phyloP scores from a whole-genome alignment of 2,888 invertebrate species.

The Metacarcinus magister region DNA sequence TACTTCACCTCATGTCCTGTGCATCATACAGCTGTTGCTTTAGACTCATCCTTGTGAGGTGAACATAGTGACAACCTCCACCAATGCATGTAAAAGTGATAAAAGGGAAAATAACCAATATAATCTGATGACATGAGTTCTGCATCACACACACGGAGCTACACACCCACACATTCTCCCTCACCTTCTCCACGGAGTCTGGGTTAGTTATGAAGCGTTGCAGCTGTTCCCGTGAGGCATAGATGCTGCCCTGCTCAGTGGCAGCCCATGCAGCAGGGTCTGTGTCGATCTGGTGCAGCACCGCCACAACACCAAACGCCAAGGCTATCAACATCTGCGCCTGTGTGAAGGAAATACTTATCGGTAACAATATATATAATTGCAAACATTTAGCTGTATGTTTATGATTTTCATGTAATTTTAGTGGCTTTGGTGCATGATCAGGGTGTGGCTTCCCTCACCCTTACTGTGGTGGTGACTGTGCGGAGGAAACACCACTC shows the following conservation, averaged over 20 bases:
- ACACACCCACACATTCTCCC: not conserved
- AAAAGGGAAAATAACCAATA: too few species aligned
- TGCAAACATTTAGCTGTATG: too few species aligned
- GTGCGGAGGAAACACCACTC: too few species aligned
- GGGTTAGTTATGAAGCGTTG: conserved; percentile 78
- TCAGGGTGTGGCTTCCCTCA: too few species aligned
- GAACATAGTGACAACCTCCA: too few species aligned
- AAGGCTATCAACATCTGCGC: conserved; percentile 73
- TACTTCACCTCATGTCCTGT: not conserved
- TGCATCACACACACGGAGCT: too few species aligned
- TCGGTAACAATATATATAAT: too few species aligned
- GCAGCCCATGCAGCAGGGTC: conserved; percentile 77
- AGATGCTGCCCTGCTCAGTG: conserved; percentile 69
- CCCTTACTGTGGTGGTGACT: too few species aligned
- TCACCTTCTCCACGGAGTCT: conserved; percentile 78
- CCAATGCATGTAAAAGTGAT: too few species aligned
- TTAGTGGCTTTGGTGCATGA: too few species aligned
- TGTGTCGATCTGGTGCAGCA: conserved; percentile 79
- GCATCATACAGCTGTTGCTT: not conserved
- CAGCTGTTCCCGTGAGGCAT: conserved; percentile 73
- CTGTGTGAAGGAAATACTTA: not conserved
- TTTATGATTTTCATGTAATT: too few species aligned
- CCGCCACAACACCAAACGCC: conserved; percentile 71
- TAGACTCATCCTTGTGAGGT: not conserved
- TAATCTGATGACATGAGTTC: too few species aligned